phyloP scores from a whole-genome alignment of 2,797 vertebrate species.

The Zenarchopterus dispar region DNA sequence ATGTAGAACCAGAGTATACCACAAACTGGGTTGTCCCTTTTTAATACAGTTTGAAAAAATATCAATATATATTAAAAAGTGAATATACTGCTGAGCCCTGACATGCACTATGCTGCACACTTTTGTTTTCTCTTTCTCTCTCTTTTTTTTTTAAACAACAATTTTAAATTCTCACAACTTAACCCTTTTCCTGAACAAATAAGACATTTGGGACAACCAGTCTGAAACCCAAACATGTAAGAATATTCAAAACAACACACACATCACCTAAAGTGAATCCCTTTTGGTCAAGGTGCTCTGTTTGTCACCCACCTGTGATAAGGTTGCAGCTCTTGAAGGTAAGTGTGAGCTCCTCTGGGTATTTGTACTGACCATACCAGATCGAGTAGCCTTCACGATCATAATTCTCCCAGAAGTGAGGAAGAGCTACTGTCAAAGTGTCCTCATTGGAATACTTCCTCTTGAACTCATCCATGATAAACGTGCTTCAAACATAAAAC shows the following conservation, averaged over 20 bases:
- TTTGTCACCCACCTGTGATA: conserved; percentile 84
- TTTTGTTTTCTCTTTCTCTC: too few species aligned
- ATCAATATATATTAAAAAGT: too few species aligned
- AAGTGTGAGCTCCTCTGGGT: conserved; percentile 86
- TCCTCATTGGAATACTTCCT: conserved; percentile 96
- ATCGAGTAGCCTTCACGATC: conserved; percentile 92
- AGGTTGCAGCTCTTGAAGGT: conserved; percentile 97
- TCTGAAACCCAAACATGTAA: too few species aligned
- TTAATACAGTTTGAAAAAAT: too few species aligned
- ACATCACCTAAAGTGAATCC: background rate
- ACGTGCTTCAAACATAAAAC: conserved; percentile 72
- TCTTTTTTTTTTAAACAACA: too few species aligned
- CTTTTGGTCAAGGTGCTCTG: background rate
- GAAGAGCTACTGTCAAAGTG: conserved; percentile 88
- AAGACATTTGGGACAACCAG: too few species aligned
- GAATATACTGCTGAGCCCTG: too few species aligned
- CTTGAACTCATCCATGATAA: conserved; percentile 94
- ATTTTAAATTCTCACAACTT: too few species aligned
- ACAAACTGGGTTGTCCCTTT: too few species aligned
- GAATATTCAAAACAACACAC: background rate
- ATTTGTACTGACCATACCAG: conserved; percentile 91
- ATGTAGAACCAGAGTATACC: too few species aligned
- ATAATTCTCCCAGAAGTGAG: conserved; percentile 93
- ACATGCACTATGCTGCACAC: too few species aligned
- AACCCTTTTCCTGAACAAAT: too few species aligned